Evolutionary conservation across 2,797 vertebrate species (phyloP).

Genomic region (Pelochelys cantorii): DNA sequence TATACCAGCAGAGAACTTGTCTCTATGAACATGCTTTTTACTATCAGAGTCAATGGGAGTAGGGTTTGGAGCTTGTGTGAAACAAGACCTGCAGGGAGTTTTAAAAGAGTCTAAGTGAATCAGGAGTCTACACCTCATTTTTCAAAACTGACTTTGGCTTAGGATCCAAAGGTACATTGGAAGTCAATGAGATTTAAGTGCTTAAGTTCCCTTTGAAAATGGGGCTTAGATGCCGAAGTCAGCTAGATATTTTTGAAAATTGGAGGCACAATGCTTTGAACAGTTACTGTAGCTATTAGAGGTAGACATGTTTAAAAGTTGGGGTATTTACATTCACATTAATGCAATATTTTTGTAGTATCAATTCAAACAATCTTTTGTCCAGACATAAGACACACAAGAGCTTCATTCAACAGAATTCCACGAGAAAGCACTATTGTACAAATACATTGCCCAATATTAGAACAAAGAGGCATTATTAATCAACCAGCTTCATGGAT

Average conservation of each 20-base stretch:
- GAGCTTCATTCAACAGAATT: neutral
- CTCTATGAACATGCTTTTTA: neutral
- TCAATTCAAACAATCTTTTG: conserved; percentile 46
- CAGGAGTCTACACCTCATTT: neutral
- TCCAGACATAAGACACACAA: neutral
- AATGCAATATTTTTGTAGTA: neutral
- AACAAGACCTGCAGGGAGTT: neutral
- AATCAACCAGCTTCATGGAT: neutral
- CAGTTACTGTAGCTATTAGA: neutral
- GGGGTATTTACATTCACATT: conserved; percentile 21
- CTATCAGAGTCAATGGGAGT: neutral
- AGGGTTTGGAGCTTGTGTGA: conserved; percentile 2
- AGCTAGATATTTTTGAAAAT: neutral
- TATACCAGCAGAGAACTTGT: conserved; percentile 21
- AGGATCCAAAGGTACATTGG: neutral
- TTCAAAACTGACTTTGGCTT: neutral
- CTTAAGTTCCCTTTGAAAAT: conserved; percentile 6
- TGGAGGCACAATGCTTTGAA: neutral
- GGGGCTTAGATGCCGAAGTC: neutral
- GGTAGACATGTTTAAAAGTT: conserved; percentile 51
- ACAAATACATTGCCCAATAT: neutral
- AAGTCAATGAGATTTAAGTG: neutral
- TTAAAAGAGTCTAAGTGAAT: neutral
- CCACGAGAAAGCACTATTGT: neutral
- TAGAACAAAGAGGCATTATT: neutral